Evolutionary conservation across 2,113 vertebrate genomes (phyloP), one percentile per base, ranked within the genome.

Genomic region (Centrocercus urophasianus): DNA sequence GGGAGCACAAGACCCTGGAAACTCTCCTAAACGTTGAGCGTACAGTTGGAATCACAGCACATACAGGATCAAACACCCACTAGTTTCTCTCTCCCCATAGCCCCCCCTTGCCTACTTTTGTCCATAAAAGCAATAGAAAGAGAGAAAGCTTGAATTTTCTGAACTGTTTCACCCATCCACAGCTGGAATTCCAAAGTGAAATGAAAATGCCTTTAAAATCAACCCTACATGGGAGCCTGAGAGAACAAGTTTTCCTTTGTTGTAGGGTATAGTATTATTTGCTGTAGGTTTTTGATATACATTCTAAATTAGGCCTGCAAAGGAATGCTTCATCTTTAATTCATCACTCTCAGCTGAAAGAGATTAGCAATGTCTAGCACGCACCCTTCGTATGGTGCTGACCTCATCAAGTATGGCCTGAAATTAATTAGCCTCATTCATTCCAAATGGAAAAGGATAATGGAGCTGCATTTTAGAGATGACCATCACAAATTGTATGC

Each of bases 391-490:
- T 96, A 97, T 98, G 98, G 97, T 98, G 98, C 98, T 98, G 98
- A 98, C 98, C 97, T 98, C 98, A 98, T 98, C 98, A 98, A 98
- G 98, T 98, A 98, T 98, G 98, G 98, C 97, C 98, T 98, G 97
- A 98, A 98, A 98, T 98, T 98, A 98, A 98, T 98, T 98, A 98
- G 98, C 97, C 97, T 98, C 97, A 98, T 98, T 98, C 98, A 98
- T 98, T 97, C 97, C 97, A 98, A 98, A 98, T 98, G 98, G 98
- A 97, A 96, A 97, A 95, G 97, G 97, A 98, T 97, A 98, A 98
- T 97, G 97, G 97, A 97, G 92, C 97, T 96, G 97, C 98, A 97
- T 98, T 97, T 98, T 97, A 97, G 97, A 97, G 97, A 98, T 98
- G 98, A 98, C 97, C 98, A 98, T 96, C 97, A 93, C 97, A 98